These are phyloP conservation scores for Lepus timidus DNA, from an alignment of 2,113 vertebrate genomes.

Conservation along the genomic window DNA sequence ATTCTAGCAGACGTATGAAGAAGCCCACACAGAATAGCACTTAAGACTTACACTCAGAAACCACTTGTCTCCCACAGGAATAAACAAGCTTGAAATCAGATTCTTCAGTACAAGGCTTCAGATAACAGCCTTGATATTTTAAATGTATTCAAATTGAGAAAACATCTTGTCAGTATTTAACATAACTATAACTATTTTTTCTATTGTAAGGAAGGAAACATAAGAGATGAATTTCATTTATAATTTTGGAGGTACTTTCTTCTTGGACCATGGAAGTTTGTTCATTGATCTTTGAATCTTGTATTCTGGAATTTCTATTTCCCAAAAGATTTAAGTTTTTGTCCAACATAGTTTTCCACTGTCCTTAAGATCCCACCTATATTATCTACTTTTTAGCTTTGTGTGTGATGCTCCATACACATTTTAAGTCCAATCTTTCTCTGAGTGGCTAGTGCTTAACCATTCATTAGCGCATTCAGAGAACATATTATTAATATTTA, in stretches of 20 bases:
- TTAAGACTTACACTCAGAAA: background rate
- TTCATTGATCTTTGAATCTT: background rate
- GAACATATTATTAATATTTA: background rate
- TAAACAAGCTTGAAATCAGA: background rate
- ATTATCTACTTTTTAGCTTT: background rate
- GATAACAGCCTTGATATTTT: background rate
- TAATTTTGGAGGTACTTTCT: background rate
- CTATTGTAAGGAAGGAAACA: background rate
- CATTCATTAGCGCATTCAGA: conserved; percentile 12
- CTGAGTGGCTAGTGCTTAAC: background rate
- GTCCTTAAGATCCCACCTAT: background rate
- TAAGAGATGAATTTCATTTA: background rate
- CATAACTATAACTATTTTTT: background rate
- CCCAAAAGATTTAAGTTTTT: background rate
- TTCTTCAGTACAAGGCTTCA: background rate
- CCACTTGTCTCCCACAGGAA: background rate
- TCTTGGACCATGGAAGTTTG: background rate
- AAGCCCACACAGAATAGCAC: background rate
- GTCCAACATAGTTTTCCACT: background rate
- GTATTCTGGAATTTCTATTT: background rate
- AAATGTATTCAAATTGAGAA: background rate
- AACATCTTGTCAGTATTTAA: background rate
- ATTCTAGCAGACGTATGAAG: background rate
- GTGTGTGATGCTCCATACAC: background rate
- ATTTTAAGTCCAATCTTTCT: background rate